Base-by-base conservation (phyloP, 2,888 invertebrate species). In the Cheilosia urbana region DNA sequence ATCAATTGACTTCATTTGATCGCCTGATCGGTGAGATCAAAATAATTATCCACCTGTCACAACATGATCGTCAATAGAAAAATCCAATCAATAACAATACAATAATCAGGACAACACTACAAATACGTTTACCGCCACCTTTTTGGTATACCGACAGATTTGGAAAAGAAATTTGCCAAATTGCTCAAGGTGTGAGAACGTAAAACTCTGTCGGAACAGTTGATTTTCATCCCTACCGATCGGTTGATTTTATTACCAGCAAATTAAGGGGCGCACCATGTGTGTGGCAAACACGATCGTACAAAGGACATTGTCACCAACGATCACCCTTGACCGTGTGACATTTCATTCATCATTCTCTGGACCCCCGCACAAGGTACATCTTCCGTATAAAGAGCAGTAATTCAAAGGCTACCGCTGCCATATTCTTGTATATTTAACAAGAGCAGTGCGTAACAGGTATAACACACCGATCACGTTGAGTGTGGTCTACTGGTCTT, bases 331-430 rank as follows among this genome's bases (percentile, higher is more conserved):
- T 40, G 63, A 51, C 15, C 65, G 13, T 77, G 72, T 66, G 62
- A 40, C 66, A 68, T 55, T 65, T 79, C 79, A 79, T 79, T 84
- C 83, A 84, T 11, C 51, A 40, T 65, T 47, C 40, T 63, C 4
- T 51, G 2, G 37, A 75, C 55, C 58, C 65, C 71, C 42, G 42
- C 57, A 27, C 57, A 57, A 73, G 62, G 42, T 37, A 37, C 49
- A 55, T 66, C 27, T 49, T 73, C 68, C 72, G 77, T 4, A 37
- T 37, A 37, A 17, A 45, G 17, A 45, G 17, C 17, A 7, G 45
- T 17, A 17, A 45, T 81, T 83, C 78, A 83, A 73, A 77, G 73
- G 63, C 45, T 30, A 37, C 83, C 78, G 79, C 55, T 65, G 63
- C 78, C 72, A 68, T 77, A 77, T 72, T 45, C 1, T 45, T 17